Evolutionary conservation across 2,113 vertebrate species (phyloP).

Genomic region (Dipodomys spectabilis): DNA sequence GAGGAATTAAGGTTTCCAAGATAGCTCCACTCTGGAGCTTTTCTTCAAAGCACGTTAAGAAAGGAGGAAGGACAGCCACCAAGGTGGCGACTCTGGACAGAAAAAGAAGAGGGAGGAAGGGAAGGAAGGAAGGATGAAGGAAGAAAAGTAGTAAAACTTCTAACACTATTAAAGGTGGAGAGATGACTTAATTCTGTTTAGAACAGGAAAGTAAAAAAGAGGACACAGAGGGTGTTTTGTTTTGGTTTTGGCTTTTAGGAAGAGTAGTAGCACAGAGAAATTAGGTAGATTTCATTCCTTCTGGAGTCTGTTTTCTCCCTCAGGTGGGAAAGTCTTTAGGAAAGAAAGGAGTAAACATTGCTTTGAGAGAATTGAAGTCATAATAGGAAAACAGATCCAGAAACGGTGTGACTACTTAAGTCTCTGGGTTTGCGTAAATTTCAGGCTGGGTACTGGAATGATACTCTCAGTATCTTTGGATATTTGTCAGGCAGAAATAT

Average conservation of each 20-base stretch:
- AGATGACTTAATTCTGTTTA: neutral
- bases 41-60: neutral
- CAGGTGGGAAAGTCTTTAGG: neutral
- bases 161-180: neutral
- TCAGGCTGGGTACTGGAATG: neutral
- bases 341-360: neutral
- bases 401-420: neutral
- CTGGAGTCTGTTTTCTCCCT: neutral
- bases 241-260: neutral
- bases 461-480: neutral
- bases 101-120: too few species aligned
- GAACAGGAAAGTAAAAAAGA: neutral
- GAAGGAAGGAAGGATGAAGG: fast-evolving
- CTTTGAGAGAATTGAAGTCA: neutral
- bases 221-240: neutral
- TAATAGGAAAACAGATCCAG: neutral
- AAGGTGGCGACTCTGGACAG: neutral
- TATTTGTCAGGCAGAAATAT: neutral
- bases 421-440: neutral
- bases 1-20: neutral
- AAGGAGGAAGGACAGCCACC: neutral
- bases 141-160: neutral
- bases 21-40: neutral
- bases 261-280: neutral
- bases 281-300: neutral